These are phyloP conservation scores for Zoanthus gigantus DNA, from an alignment of 92 coral and sea anemone species.

Conservation along the genomic window DNA sequence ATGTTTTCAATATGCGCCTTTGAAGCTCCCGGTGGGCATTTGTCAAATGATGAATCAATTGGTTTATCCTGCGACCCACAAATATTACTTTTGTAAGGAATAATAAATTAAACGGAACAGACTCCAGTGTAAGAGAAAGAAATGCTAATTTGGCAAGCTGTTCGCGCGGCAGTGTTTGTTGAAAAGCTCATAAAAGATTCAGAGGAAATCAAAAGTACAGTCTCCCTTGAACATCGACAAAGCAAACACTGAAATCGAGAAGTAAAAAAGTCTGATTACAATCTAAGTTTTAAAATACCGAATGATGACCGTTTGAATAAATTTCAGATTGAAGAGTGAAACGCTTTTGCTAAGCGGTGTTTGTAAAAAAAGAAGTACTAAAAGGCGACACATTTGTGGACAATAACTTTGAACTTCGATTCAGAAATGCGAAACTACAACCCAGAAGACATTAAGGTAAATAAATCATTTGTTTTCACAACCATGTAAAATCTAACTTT, in stretches of 20 bases:
- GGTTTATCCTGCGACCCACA: background rate
- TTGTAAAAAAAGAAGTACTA: background rate
- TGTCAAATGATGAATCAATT: constrained; percentile 15
- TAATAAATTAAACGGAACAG: background rate
- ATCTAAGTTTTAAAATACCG: background rate
- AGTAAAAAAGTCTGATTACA: background rate
- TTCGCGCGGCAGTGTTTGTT: constrained; percentile 1
- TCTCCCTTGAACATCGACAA: background rate
- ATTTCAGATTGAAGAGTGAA: background rate
- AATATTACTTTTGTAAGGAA: background rate
- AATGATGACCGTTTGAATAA: background rate
- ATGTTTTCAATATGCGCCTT: background rate
- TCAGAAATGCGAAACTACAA: constrained; percentile 37
- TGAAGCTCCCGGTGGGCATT: constrained; percentile 15
- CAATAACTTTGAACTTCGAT: background rate
- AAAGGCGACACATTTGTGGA: background rate
- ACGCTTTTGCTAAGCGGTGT: background rate
- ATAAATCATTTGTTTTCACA: background rate
- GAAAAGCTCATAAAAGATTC: constrained; percentile 19
- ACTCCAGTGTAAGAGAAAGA: background rate
- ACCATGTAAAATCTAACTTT: background rate
- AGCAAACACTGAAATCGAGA: background rate
- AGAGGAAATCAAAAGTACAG: constrained; percentile 18
- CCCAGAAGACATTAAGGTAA: constrained; percentile 35
- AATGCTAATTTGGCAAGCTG: constrained; percentile 36